Percentiles rank a stretch among this genome's conserved stretches.
Evolutionary conservation across 92 coral and sea anemone species (phyloP).

Genomic region (Phenganax subtilis): DNA sequence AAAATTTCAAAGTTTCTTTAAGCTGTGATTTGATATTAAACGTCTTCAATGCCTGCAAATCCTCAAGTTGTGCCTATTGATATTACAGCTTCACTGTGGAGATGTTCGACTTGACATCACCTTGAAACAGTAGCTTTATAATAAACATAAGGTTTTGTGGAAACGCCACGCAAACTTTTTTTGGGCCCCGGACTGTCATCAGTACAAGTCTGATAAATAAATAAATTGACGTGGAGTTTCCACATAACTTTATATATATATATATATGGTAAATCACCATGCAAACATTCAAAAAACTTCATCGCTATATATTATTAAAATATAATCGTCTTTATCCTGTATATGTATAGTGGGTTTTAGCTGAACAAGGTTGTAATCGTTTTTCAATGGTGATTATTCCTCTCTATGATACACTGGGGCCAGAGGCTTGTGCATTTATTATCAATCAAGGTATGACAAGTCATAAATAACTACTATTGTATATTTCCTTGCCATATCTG

Average conservation of each 20-base stretch:
- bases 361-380: slow-evolving; percentile 87
- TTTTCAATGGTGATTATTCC: slow-evolving; percentile 77
- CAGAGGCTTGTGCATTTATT: slow-evolving; percentile 79
- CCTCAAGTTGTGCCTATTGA: no score
- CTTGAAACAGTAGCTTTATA: no score
- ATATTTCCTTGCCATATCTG: neutral
- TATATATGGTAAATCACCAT: neutral
- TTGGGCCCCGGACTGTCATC: no score
- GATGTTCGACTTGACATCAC: no score
- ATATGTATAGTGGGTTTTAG: slow-evolving; percentile 67
- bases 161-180: no score
- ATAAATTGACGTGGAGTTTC: no score
- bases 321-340: neutral
- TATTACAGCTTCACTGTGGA: no score
- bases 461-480: neutral
- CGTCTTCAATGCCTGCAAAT: neutral
- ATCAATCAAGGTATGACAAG: slow-evolving; percentile 71
- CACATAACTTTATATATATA: no score
- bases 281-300: neutral
- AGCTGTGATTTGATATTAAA: neutral
- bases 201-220: no score
- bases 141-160: no score
- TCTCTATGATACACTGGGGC: slow-evolving; percentile 83
- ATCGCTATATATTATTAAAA: neutral
- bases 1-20: neutral